Evolutionary conservation across 2,888 invertebrate species (phyloP), one percentile per base, ranked within the genome.

Genomic region (Pseudococcus jackbeardsleyi): DNA sequence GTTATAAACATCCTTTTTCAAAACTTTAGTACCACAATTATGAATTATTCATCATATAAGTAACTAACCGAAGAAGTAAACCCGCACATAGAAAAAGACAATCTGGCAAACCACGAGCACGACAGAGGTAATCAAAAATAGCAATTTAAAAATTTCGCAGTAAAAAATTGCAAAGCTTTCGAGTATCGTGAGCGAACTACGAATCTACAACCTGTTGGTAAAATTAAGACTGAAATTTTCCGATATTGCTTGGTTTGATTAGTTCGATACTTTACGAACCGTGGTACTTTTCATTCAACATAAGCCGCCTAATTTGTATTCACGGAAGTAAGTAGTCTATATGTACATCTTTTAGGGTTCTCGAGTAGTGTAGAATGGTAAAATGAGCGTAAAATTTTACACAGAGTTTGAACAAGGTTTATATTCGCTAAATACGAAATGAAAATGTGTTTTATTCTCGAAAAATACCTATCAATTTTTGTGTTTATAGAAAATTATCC

Each of bases 1-100:
- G 82, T 88, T 88, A 88, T 79, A 54, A 88, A 88, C 88, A 88
- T 88, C 88, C 88, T 88, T 82, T 54, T 88, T 54, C 50, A 88
- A 82, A 88, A 88, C 50, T 88, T 88, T 26, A 88, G 79, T 54
- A 79, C 82, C 42, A 82, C 39, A 59, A 88, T 82, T 88, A 88
- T 88, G 88, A 88, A 88, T 88, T 77, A 88, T 88, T 77, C 88
- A 88, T 88, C 82, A 33, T 88, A 82, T 79, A 87, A 22, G 54
- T 19, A 54, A 50, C 59, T 39, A 68, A 86, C 33, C n/a, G 42
- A 87, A 77, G 54, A 88, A 82, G 79, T 48, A 19, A 88, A 48
- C 42, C 42, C 42, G 42, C 50, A 50, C 48, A 39, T 46, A 79
- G 19, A 77, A 79, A 86, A n/a, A 15, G 79, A 42, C 54, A 82